phyloP scores from a whole-genome alignment of 1,140 invertebrate genomes.

The Drosophila sproati region DNA sequence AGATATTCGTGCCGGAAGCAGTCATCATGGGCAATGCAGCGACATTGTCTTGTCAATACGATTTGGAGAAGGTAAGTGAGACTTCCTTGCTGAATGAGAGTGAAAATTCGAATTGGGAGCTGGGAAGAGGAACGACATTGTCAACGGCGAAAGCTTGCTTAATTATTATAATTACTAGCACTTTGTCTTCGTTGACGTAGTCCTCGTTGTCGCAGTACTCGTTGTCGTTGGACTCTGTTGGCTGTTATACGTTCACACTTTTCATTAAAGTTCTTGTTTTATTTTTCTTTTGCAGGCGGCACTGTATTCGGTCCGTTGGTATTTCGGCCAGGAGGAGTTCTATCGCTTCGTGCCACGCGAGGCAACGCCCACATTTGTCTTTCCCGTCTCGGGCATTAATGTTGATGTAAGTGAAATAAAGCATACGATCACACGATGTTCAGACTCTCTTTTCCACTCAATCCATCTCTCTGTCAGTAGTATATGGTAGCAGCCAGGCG shows the following conservation, averaged over 20 bases:
- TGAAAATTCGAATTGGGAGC: conserved; percentile 7
- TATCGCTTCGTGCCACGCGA: conserved; percentile 90
- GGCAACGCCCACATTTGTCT: conserved; percentile 89
- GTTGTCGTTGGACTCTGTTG: conserved; percentile 9
- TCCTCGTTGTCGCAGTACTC: conserved; percentile 22
- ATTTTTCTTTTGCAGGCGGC: conserved; percentile 85
- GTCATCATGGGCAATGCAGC: conserved; percentile 90
- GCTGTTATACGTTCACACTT: conserved; percentile 52
- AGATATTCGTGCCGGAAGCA: conserved; percentile 90
- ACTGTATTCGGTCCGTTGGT: conserved; percentile 94
- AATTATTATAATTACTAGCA: conserved; percentile 82
- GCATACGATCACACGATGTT: conserved; percentile 12
- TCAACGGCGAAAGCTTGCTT: conserved; percentile 64
- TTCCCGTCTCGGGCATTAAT: conserved; percentile 89
- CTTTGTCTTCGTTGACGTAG: conserved; percentile 64
- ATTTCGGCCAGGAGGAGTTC: conserved; percentile 91
- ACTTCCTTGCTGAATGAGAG: conserved; percentile 41
- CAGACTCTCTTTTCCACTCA: background rate
- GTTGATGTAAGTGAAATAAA: conserved; percentile 90
- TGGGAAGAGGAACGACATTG: conserved; percentile 28
- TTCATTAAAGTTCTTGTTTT: conserved; percentile 57
- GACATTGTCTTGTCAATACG: conserved; percentile 91
- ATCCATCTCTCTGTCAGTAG: too few relatives aligned
- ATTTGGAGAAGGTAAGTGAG: conserved; percentile 88
- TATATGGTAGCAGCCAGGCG: background rate